Evolutionary conservation across 2,888 invertebrate genomes (phyloP).

Genomic region (Coremacera marginata): DNA sequence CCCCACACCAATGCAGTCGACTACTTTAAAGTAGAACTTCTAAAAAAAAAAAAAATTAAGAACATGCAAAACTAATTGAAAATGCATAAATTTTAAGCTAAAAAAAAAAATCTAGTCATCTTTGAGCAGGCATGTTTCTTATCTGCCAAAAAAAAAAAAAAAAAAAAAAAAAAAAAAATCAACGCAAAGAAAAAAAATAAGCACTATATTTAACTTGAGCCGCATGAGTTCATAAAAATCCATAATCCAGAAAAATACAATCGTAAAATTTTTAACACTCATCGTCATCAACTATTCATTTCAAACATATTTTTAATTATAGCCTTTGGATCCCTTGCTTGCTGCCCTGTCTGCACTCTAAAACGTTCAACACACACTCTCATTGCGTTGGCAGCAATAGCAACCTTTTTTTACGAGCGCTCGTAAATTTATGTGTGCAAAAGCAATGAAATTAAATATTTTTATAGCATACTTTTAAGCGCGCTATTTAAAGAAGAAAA

Average conservation of each 20-base stretch:
- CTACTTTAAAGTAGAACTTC: too few species aligned
- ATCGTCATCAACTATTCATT: slow-evolving; percentile 17
- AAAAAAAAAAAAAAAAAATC: background rate
- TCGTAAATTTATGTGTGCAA: slow-evolving; percentile 29
- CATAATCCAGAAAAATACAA: slow-evolving; percentile 16
- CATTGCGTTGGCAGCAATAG: background rate
- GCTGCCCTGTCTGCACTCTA: background rate
- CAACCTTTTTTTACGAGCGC: slow-evolving; percentile 16
- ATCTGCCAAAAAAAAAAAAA: background rate
- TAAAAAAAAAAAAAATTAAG: too few species aligned
- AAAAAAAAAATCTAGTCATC: background rate
- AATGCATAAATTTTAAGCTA: slow-evolving; percentile 1
- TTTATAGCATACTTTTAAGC: slow-evolving; percentile 24
- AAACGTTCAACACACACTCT: background rate
- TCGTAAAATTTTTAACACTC: slow-evolving; percentile 14
- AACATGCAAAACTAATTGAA: slow-evolving; percentile 19
- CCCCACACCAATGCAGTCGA: too few species aligned
- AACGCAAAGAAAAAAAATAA: background rate
- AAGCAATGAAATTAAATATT: slow-evolving; percentile 26
- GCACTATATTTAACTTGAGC: background rate
- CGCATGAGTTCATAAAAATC: background rate
- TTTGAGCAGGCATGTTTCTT: background rate
- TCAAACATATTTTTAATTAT: slow-evolving; percentile 10
- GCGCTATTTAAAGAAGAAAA: background rate
- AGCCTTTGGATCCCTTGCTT: background rate